These are phyloP conservation scores for Metaphire vulgaris DNA, from an alignment of 1,140 invertebrate genomes.

Conservation along the genomic window DNA sequence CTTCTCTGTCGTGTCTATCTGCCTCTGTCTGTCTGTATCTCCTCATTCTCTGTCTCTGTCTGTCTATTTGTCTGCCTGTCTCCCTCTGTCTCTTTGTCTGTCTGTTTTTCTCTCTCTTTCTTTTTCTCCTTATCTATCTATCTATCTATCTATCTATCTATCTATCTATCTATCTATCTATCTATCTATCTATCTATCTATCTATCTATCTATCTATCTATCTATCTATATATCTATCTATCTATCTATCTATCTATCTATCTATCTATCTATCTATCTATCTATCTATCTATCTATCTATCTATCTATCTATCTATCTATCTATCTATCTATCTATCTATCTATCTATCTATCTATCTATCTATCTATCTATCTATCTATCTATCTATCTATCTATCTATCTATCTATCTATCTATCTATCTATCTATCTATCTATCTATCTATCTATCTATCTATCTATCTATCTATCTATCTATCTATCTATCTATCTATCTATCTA, in stretches of 20 bases:
- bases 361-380: constrained; percentile 3
- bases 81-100: no score
- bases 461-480: not conserved
- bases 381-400: constrained; percentile 3
- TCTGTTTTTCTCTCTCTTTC: no score
- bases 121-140: no score
- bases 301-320: constrained; percentile 3
- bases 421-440: constrained; percentile 3
- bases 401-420: constrained; percentile 3
- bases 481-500: not conserved
- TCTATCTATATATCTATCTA: constrained; percentile 3
- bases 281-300: constrained; percentile 3
- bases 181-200: no score
- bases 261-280: constrained; percentile 3
- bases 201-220: no score
- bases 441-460: constrained; percentile 3
- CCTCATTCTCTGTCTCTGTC: no score
- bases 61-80: no score
- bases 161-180: no score
- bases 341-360: constrained; percentile 3
- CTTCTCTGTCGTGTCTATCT: no score
- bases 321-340: constrained; percentile 3
- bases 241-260: constrained; percentile 1
- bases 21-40: no score
- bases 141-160: no score